These are phyloP conservation scores for Falco rusticolus DNA, from an alignment of 2,797 vertebrate species.

Conservation along the genomic window DNA sequence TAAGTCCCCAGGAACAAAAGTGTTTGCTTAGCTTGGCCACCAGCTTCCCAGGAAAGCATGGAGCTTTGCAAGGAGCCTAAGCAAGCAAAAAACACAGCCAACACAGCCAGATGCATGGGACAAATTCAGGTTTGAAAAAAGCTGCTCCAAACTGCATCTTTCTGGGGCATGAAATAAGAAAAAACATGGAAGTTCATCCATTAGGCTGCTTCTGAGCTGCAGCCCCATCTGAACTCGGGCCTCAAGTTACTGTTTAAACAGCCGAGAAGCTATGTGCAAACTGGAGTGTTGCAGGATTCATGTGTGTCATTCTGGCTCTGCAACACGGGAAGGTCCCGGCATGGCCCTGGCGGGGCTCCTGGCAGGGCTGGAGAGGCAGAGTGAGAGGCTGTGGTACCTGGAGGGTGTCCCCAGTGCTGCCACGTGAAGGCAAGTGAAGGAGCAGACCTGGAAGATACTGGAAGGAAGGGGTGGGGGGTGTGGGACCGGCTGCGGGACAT, in stretches of 20 bases:
- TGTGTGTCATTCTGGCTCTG: accelerated
- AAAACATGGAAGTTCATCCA: neutral
- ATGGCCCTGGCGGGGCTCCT: neutral
- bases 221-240: neutral
- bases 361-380: neutral
- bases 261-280: neutral
- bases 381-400: too few relatives aligned
- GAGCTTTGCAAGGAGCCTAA: neutral
- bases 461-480: too few relatives aligned
- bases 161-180: too few relatives aligned
- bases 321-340: neutral
- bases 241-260: neutral
- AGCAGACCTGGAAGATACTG: neutral
- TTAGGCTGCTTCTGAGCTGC: neutral
- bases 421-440: neutral
- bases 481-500: neutral
- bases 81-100: neutral
- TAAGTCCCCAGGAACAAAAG: neutral
- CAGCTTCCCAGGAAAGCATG: neutral
- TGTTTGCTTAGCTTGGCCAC: neutral
- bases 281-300: neutral
- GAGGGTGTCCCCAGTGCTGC: neutral
- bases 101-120: accelerated
- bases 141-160: too few relatives aligned
- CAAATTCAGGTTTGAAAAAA: neutral